These are phyloP conservation scores for Formica aserva DNA, from an alignment of 2,888 invertebrate species.

Conservation along the genomic window DNA sequence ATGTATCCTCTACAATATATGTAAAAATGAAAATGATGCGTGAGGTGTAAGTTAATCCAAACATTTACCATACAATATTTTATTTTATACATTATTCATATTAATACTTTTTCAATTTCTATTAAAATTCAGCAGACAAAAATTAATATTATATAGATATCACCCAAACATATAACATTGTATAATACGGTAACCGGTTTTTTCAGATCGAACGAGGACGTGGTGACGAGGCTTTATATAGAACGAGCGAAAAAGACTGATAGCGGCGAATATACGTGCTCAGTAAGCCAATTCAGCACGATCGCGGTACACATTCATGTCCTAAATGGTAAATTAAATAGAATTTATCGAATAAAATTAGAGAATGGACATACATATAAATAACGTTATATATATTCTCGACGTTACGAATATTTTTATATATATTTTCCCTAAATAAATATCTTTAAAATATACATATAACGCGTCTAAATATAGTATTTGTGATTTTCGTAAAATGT, in stretches of 20 bases:
- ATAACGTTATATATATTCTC: not conserved
- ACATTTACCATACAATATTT: not conserved
- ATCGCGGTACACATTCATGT: constrained; percentile 90
- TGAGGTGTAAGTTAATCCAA: too few relatives aligned
- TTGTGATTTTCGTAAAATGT: not conserved
- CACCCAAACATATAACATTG: not conserved
- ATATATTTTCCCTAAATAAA: not conserved
- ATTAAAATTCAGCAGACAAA: not conserved
- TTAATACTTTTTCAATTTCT: not conserved
- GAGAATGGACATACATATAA: not conserved
- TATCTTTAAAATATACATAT: not conserved
- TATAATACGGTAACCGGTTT: constrained; percentile 9
- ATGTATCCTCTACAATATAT: too few relatives aligned
- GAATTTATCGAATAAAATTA: constrained; percentile 3
- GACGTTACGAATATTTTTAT: not conserved
- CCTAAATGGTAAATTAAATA: constrained; percentile 88
- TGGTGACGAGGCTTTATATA: constrained; percentile 82
- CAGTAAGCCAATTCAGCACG: constrained; percentile 89
- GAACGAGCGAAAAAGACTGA: constrained; percentile 88
- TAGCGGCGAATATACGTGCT: constrained; percentile 89
- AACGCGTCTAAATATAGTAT: not conserved
- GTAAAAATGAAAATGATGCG: too few relatives aligned
- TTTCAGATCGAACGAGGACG: constrained; percentile 81
- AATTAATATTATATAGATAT: not conserved
- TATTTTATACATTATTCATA: not conserved